phyloP scores from a whole-genome alignment of 2,797 vertebrate species.

The Coluber constrictor region DNA sequence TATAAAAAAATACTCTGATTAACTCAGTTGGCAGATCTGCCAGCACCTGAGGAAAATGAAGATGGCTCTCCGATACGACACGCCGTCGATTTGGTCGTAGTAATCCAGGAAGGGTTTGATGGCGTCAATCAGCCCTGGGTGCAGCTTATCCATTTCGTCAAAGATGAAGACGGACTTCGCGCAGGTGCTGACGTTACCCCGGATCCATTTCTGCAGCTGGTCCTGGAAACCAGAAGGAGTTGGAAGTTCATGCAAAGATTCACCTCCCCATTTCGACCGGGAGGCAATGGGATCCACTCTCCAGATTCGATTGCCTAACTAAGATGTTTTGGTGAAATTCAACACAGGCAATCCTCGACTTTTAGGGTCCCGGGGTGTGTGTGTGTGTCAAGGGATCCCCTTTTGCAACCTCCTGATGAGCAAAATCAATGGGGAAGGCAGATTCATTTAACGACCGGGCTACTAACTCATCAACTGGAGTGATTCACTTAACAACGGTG shows the following conservation, averaged over 20 bases:
- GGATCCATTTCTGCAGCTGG: constrained; percentile 87
- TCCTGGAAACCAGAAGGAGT: constrained; percentile 64
- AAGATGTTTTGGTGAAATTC: not conserved
- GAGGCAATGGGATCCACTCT: not conserved
- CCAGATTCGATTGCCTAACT: not conserved
- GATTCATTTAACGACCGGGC: too few relatives aligned
- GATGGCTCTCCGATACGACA: constrained; percentile 86
- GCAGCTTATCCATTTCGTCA: constrained; percentile 94
- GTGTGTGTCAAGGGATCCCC: too few relatives aligned
- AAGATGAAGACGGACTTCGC: constrained; percentile 89
- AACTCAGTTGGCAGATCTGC: not conserved
- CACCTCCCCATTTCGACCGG: not conserved
- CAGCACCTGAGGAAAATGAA: constrained; percentile 92
- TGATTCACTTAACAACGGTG: too few relatives aligned
- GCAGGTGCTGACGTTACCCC: constrained; percentile 82
- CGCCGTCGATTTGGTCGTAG: constrained; percentile 81
- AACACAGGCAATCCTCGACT: too few relatives aligned
- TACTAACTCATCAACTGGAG: too few relatives aligned
- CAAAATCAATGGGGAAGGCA: too few relatives aligned
- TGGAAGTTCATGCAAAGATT: not conserved
- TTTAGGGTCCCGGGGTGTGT: too few relatives aligned
- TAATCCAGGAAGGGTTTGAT: constrained; percentile 92
- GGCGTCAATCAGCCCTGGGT: constrained; percentile 85
- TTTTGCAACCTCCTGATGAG: too few relatives aligned
- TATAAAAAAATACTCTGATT: not conserved